These are phyloP conservation scores for Nomada hirtipes DNA, from an alignment of 2,888 invertebrate species.

Conservation along the genomic window DNA sequence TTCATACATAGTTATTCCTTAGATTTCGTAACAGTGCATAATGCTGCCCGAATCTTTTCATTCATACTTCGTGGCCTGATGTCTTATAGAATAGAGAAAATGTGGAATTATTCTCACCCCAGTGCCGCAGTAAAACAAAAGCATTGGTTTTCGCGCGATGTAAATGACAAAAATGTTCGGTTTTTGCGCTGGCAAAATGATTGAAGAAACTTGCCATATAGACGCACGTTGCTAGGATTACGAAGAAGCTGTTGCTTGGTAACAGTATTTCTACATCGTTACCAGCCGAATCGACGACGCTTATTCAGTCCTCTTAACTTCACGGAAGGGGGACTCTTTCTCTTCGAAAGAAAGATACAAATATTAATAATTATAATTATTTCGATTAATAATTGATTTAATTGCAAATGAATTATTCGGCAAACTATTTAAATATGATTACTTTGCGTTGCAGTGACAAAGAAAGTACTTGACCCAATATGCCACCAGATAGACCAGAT, in stretches of 20 bases:
- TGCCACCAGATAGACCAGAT: conserved; percentile 82
- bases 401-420: background rate
- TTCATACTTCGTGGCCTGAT: background rate
- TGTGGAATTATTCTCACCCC: background rate
- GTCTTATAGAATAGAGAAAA: background rate
- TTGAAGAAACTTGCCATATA: background rate
- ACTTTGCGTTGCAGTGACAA: conserved; percentile 72
- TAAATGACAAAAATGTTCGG: no score
- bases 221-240: conserved; percentile 74
- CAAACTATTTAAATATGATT: background rate
- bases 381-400: background rate
- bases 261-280: conserved; percentile 76
- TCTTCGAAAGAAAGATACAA: background rate
- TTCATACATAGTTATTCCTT: conserved; percentile 1
- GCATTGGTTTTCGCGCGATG: background rate
- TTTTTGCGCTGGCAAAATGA: background rate
- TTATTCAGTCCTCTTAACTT: conserved; percentile 36
- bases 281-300: conserved; percentile 60
- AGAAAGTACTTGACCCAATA: conserved; percentile 65
- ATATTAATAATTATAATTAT: background rate
- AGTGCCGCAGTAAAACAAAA: background rate
- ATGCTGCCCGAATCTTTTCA: background rate
- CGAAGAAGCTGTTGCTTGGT: conserved; percentile 79
- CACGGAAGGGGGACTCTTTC: conserved; percentile 9
- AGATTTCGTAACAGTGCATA: background rate